Conservation (phyloP, 1,140 invertebrate genomes). For the Gyrodactylus salaris region DNA sequence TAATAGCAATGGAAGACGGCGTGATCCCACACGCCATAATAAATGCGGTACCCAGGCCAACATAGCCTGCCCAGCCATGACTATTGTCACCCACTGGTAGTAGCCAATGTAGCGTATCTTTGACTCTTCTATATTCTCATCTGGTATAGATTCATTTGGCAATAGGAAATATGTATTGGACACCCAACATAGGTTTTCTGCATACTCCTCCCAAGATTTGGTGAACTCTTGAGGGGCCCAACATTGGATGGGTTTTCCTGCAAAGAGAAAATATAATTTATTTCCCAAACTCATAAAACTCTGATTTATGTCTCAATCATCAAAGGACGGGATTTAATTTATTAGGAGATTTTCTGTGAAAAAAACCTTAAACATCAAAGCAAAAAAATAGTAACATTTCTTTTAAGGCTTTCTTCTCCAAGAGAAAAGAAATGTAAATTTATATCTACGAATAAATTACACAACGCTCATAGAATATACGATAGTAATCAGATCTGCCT, state of each 20-base stretch:
- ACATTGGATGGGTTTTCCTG: constrained; percentile 11
- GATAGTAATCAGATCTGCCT: too few relatives aligned
- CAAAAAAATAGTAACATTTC: too few relatives aligned
- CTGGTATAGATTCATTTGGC: constrained; percentile 6
- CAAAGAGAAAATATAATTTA: background rate
- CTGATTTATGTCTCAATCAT: too few relatives aligned
- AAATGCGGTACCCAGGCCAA: constrained; percentile 6
- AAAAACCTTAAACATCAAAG: too few relatives aligned
- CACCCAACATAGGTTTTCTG: constrained; percentile 9
- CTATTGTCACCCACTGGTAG: constrained; percentile 8
- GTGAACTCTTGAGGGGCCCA: constrained; percentile 12
- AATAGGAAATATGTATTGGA: constrained; percentile 6
- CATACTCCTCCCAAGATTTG: constrained; percentile 10
- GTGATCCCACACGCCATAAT: constrained; percentile 1
- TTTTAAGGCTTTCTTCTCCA: too few relatives aligned
- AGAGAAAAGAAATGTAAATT: too few relatives aligned
- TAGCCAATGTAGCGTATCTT: constrained; percentile 3
- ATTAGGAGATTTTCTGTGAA: too few relatives aligned
- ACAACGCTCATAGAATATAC: too few relatives aligned
- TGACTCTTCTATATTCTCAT: background rate
- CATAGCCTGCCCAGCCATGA: constrained; percentile 6
- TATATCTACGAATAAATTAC: too few relatives aligned
- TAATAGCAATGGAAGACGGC: constrained; percentile 4
- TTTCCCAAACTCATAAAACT: too few relatives aligned
- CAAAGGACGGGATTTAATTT: too few relatives aligned